Evolutionary conservation across 2,113 vertebrate genomes (phyloP).

Genomic region (Gobiocypris rarus): DNA sequence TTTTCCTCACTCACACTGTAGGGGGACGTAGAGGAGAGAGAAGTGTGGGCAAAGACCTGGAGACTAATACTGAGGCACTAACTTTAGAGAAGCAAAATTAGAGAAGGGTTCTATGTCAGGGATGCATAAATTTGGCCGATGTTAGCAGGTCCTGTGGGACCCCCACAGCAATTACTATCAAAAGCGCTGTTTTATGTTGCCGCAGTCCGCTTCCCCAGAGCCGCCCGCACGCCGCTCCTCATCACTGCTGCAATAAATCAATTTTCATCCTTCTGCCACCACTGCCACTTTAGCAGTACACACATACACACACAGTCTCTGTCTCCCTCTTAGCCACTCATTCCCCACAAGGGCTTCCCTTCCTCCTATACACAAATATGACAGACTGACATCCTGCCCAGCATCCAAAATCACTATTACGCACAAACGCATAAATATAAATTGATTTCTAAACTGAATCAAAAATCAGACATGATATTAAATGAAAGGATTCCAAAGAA

Average conservation of each 20-base stretch:
- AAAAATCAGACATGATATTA: neutral
- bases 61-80: slow-evolving; percentile 49
- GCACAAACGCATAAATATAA: neutral
- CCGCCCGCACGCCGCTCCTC: slow-evolving; percentile 74
- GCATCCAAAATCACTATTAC: slow-evolving; percentile 12
- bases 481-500: neutral
- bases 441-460: neutral
- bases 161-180: slow-evolving; percentile 74
- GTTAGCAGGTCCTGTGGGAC: slow-evolving; percentile 67
- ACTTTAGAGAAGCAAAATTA: slow-evolving; percentile 62
- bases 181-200: slow-evolving; percentile 76
- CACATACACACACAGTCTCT: slow-evolving; percentile 53
- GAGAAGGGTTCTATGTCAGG: slow-evolving; percentile 55
- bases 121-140: slow-evolving; percentile 68
- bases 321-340: slow-evolving; percentile 44
- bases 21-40: neutral
- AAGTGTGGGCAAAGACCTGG: neutral
- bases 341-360: slow-evolving; percentile 40
- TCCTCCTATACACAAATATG: neutral
- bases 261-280: slow-evolving; percentile 72
- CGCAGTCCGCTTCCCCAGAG: slow-evolving; percentile 69
- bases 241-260: slow-evolving; percentile 80
- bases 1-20: neutral
- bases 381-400: slow-evolving; percentile 17
- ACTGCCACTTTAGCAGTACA: slow-evolving; percentile 49